Evolutionary conservation across 1,140 invertebrate genomes (phyloP).

Genomic region (Choristoneura fumiferana): DNA sequence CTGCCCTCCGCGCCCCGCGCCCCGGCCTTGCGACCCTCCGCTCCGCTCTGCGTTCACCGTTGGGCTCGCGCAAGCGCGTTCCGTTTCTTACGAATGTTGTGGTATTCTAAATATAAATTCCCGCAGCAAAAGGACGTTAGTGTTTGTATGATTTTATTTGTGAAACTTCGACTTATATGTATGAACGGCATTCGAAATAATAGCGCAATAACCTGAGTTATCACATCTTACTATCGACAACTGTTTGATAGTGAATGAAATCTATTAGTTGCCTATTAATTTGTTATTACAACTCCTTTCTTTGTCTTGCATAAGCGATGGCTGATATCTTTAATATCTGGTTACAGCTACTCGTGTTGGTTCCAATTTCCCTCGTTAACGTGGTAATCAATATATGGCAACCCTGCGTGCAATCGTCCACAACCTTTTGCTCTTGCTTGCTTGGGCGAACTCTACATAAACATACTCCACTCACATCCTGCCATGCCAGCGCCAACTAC

Average conservation of each 20-base stretch:
- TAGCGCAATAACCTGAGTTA: no score
- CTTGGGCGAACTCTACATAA: conserved; percentile 15
- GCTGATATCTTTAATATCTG: no score
- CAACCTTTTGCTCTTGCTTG: conserved; percentile 15
- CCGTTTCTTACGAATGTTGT: conserved; percentile 56
- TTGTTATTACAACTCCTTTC: conserved; percentile 3
- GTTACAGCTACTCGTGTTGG: no score
- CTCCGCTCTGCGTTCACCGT: conserved; percentile 42
- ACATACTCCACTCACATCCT: conserved; percentile 2
- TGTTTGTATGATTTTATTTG: no score
- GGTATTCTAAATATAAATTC: conserved; percentile 46
- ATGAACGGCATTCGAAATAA: no score
- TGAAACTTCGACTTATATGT: no score
- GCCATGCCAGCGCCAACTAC: conserved; percentile 4
- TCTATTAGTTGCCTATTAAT: conserved; percentile 2
- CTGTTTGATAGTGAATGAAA: not conserved
- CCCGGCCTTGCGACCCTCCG: conserved; percentile 62
- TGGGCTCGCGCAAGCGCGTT: conserved; percentile 66
- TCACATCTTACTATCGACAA: not conserved
- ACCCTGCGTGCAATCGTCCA: not conserved
- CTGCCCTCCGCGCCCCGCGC: conserved; percentile 48
- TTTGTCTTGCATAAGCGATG: conserved; percentile 4
- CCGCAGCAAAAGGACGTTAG: conserved; percentile 15
- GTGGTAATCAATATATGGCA: conserved; percentile 1
- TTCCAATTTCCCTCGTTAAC: not conserved